Evolutionary conservation across 2,888 invertebrate genomes (phyloP), one percentile per base, ranked within the genome.

Genomic region (Troides oblongomaculatus): DNA sequence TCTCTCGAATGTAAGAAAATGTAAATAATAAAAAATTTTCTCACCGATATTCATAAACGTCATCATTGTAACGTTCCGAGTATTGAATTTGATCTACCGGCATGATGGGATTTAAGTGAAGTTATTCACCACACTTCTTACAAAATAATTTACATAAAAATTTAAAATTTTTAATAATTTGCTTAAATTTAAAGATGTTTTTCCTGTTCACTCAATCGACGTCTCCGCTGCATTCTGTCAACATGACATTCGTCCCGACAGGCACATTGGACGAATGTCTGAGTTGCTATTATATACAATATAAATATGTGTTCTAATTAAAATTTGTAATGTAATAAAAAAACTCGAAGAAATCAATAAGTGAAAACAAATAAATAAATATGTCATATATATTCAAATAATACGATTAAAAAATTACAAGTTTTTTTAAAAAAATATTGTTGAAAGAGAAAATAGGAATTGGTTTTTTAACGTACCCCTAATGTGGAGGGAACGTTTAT

Each of bases 21-120:
- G 2, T 46, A 12, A 46, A 10, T 46, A 46, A 46, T 46, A 12
- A 4, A 36, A 70, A 70, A 67, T 46, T 59, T 61, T 56, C 82
- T 84, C 87, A 97, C 97, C 97, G 96, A 88, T 98, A 98, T 84
- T 98, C 98, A 84, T 95, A 98, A 64, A 94, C 93, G 76, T 96
- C 96, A 87, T 98, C 98, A 73, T 93, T 94, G 81, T 98, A 98
- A 84, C 97, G 97, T 82, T 98, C 98, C 0, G 98, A 98, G 87
- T 98, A 98, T 80, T 97, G 97, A 80, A 98, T 98, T 84, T 96
- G 95, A 82, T 97, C 96, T 57, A 94, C 94, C 3, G 96, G 95
- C 96, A 96, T 95, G 23, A 64, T 46, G n/a, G 12, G 14, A 50
- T 36, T 69, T 56, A 56, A 56, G 6, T 21, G 21, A 7, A n/a